phyloP scores from a whole-genome alignment of 2,113 vertebrate species.

The Sinocyclocheilus grahami region DNA sequence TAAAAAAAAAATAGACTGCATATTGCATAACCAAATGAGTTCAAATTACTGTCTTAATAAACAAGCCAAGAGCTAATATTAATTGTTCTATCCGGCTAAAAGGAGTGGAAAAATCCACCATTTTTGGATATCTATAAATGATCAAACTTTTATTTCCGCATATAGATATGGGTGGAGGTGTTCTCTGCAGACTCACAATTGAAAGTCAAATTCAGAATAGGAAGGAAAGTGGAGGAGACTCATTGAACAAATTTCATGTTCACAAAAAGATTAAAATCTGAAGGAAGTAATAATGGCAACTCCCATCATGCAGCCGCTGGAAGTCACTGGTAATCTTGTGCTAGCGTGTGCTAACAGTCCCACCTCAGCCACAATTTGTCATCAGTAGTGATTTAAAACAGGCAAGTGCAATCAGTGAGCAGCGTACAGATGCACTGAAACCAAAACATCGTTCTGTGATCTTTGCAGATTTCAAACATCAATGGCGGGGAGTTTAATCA shows the following conservation, averaged over 20 bases:
- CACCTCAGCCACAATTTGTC: constrained; percentile 58
- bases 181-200: constrained; percentile 53
- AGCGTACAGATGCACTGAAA: constrained; percentile 52
- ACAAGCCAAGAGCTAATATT: neutral
- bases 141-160: constrained; percentile 55
- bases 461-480: constrained; percentile 45
- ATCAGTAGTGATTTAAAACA: constrained; percentile 53
- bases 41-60: too few relatives aligned
- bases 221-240: constrained; percentile 60
- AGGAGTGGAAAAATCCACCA: constrained; percentile 14
- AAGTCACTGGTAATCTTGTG: constrained; percentile 31
- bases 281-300: constrained; percentile 62
- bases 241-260: constrained; percentile 59
- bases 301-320: constrained; percentile 53
- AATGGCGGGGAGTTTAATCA: constrained; percentile 44
- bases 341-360: constrained; percentile 57
- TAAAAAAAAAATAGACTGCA: neutral
- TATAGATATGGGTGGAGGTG: constrained; percentile 59
- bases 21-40: too few relatives aligned
- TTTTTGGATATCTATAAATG: constrained; percentile 51
- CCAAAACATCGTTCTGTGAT: constrained; percentile 58
- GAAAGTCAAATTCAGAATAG: constrained; percentile 58
- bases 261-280: constrained; percentile 58
- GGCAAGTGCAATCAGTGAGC: constrained; percentile 56
- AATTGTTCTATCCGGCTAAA: constrained; percentile 6